These are phyloP conservation scores for Apteryx mantelli DNA, from an alignment of 2,113 vertebrate species.

Conservation along the genomic window DNA sequence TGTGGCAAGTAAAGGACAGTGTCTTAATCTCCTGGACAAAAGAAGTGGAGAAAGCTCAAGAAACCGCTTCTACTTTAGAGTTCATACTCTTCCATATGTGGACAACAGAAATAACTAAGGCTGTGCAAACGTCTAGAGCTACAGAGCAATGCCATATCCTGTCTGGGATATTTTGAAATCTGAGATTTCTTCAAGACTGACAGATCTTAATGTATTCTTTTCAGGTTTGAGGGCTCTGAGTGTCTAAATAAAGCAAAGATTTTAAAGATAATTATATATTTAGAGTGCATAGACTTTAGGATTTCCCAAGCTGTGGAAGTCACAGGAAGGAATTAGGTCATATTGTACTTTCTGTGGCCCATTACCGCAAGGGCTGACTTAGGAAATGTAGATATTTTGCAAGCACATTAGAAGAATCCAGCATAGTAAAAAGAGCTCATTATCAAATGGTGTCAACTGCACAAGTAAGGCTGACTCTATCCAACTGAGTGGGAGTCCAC, in stretches of 20 bases:
- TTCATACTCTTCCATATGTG: neutral
- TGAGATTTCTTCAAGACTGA: neutral
- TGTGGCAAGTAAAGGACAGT: neutral
- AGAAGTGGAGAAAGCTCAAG: neutral
- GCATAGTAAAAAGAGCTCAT: neutral
- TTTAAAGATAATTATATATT: conserved; percentile 35
- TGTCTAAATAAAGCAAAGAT: conserved; percentile 1
- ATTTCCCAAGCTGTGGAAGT: conserved; percentile 44
- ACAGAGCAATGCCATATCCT: neutral
- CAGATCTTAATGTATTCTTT: neutral
- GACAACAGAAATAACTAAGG: neutral
- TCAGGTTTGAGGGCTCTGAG: conserved; percentile 1
- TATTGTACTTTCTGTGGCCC: conserved; percentile 50
- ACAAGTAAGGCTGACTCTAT: neutral
- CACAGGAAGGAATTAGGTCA: conserved; percentile 57
- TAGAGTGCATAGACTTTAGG: neutral
- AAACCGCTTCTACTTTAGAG: neutral
- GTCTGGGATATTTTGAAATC: neutral
- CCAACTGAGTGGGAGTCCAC: neutral
- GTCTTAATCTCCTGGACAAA: neutral
- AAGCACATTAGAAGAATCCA: neutral
- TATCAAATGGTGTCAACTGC: neutral
- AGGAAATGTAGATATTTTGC: neutral
- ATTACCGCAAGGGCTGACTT: neutral
- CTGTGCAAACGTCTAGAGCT: neutral